A percentile compares a stretch with the other conserved stretches of the same genome.
These are phyloP conservation scores for Trematocara marginatum DNA, from an alignment of 2,113 vertebrate genomes.

Conservation along the genomic window DNA sequence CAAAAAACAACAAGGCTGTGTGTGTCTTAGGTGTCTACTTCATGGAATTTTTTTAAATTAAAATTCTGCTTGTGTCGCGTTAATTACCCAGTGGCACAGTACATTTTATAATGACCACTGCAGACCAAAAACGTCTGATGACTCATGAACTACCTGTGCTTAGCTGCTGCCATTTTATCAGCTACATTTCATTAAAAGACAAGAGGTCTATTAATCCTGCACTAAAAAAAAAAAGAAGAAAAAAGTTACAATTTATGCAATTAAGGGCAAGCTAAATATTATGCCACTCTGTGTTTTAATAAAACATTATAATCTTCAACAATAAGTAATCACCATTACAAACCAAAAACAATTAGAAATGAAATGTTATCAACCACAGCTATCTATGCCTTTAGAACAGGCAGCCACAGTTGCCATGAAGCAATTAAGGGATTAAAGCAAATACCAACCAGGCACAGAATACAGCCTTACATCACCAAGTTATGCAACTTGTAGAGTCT, in stretches of 20 bases:
- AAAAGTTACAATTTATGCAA: background rate
- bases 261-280: background rate
- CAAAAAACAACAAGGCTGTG: background rate
- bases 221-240: background rate
- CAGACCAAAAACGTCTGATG: background rate
- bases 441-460: background rate
- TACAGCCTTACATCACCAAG: background rate
- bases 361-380: background rate
- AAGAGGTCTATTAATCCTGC: background rate
- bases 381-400: background rate
- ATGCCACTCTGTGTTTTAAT: background rate
- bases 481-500: background rate
- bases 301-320: background rate
- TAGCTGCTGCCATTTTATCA: background rate
- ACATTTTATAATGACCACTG: background rate
- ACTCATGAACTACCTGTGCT: background rate
- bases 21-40: background rate
- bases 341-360: background rate
- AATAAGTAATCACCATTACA: background rate
- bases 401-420: background rate
- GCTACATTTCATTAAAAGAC: background rate
- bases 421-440: constrained; percentile 1
- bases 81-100: background rate
- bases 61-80: background rate
- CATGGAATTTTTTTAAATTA: rapidly evolving